Conservation (phyloP, 2,888 invertebrate species). For the Scaptomyza flava region DNA sequence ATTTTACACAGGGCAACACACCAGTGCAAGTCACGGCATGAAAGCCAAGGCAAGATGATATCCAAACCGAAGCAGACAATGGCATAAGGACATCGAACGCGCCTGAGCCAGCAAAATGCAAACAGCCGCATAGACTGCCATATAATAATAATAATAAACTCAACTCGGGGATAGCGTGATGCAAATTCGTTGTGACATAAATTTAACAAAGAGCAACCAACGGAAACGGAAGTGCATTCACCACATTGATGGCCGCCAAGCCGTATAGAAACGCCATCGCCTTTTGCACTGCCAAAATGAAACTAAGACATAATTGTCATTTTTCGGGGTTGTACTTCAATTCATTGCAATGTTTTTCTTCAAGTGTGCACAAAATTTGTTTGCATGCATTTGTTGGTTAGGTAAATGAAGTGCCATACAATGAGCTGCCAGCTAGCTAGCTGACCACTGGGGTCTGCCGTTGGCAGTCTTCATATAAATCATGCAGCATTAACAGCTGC, state of each 20-base stretch:
- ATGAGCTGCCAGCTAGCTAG: slow-evolving; percentile 52
- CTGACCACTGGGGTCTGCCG: slow-evolving; percentile 40
- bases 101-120: neutral
- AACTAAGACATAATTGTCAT: neutral
- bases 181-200: slow-evolving; percentile 44
- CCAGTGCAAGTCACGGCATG: slow-evolving; percentile 6
- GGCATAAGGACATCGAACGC: slow-evolving; percentile 38
- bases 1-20: slow-evolving; percentile 40
- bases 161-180: slow-evolving; percentile 27
- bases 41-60: slow-evolving; percentile 29
- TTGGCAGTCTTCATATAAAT: slow-evolving; percentile 70
- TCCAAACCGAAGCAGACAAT: slow-evolving; percentile 24
- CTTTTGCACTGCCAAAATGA: slow-evolving; percentile 7
- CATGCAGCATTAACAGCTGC: slow-evolving; percentile 83
- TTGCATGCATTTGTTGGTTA: neutral
- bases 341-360: neutral
- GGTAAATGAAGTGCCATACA: slow-evolving; percentile 56
- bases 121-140: slow-evolving; percentile 23
- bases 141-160: slow-evolving; percentile 60
- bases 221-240: slow-evolving; percentile 57
- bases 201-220: slow-evolving; percentile 34
- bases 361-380: neutral
- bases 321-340: neutral
- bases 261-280: slow-evolving; percentile 3
- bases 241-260: slow-evolving; percentile 24